Conservation (phyloP, 2,888 invertebrate species). For the Cerceris rybyensis region DNA sequence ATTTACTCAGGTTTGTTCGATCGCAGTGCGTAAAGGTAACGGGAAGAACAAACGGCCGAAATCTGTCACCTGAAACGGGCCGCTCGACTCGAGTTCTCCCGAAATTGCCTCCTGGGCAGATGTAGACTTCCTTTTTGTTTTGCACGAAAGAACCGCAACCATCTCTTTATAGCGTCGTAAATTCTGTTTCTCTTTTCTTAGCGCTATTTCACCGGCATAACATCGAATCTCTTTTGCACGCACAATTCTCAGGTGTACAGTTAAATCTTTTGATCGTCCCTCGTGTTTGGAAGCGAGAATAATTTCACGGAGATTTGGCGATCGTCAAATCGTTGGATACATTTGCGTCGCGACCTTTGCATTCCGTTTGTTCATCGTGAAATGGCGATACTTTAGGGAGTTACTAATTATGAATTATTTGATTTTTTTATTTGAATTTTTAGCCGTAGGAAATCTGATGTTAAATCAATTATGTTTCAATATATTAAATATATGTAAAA, state of each 20-base stretch:
- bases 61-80: constrained; percentile 60
- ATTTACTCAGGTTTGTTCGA: constrained; percentile 11
- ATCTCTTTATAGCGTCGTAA: constrained; percentile 53
- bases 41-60: constrained; percentile 60
- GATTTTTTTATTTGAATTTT: no score
- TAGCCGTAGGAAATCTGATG: no score
- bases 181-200: constrained; percentile 29
- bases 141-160: constrained; percentile 53
- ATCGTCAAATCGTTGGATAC: neutral
- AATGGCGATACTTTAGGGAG: no score
- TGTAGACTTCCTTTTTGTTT: constrained; percentile 31
- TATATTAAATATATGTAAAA: no score
- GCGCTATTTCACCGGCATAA: constrained; percentile 15
- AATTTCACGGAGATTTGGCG: neutral
- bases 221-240: constrained; percentile 12
- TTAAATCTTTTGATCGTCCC: constrained; percentile 14
- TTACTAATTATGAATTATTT: no score
- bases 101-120: constrained; percentile 41
- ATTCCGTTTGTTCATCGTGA: neutral
- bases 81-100: constrained; percentile 11
- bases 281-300: neutral
- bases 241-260: constrained; percentile 15
- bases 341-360: neutral
- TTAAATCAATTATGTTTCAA: no score
- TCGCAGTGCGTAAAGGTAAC: constrained; percentile 51